phyloP scores from a whole-genome alignment of 2,888 invertebrate species.

The Athrips mouffetella region DNA sequence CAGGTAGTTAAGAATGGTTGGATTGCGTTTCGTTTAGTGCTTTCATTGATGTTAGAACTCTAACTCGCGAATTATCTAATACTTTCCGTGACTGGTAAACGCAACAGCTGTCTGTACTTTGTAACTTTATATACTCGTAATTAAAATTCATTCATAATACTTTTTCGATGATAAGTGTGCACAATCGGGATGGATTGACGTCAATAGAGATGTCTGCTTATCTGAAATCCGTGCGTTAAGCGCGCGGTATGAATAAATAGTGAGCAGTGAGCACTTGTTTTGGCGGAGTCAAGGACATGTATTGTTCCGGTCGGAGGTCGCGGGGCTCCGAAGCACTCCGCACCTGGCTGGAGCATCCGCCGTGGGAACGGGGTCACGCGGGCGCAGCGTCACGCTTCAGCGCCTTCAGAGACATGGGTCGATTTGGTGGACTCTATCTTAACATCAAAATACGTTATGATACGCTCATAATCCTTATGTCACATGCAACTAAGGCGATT shows the following conservation, averaged over 20 bases:
- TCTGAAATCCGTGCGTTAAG: not conserved
- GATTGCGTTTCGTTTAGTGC: slow-evolving; percentile 13
- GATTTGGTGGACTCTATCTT: slow-evolving; percentile 19
- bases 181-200: slow-evolving; percentile 12
- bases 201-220: not conserved
- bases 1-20: slow-evolving; percentile 2
- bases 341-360: slow-evolving; percentile 29
- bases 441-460: too few species aligned
- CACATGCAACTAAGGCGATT: too few species aligned
- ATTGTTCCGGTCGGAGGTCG: slow-evolving; percentile 40
- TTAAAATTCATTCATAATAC: too few species aligned
- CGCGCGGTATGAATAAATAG: slow-evolving; percentile 4
- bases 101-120: too few species aligned
- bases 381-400: slow-evolving; percentile 63
- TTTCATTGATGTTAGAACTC: slow-evolving; percentile 16
- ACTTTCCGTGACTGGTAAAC: not conserved
- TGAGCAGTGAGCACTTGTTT: slow-evolving; percentile 7
- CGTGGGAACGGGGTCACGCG: slow-evolving; percentile 75
- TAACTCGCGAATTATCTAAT: slow-evolving; percentile 3
- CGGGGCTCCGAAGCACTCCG: slow-evolving; percentile 27
- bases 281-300: slow-evolving; percentile 38
- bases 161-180: too few species aligned
- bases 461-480: too few species aligned
- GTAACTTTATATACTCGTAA: too few species aligned
- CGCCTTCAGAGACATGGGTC: slow-evolving; percentile 36